phyloP scores from a whole-genome alignment of 2,888 invertebrate species.

The Ptilodon capucinus region DNA sequence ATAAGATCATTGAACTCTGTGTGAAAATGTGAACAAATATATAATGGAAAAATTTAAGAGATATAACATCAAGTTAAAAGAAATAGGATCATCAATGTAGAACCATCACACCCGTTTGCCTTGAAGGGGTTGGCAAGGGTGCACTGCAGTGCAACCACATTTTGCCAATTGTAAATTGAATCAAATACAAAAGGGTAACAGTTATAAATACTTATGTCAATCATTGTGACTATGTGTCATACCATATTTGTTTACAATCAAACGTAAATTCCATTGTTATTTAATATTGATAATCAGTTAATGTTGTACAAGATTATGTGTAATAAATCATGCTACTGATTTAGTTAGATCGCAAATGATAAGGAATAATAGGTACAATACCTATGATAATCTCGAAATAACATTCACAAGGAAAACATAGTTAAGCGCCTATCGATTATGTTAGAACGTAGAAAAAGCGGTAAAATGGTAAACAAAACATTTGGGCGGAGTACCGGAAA shows the following conservation, averaged over 20 bases:
- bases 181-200: no score
- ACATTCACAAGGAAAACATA: slow-evolving; percentile 20
- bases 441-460: slow-evolving; percentile 35
- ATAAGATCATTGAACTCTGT: no score
- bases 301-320: not conserved
- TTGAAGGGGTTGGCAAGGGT: no score
- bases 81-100: no score
- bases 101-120: no score
- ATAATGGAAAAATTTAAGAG: no score
- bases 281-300: not conserved
- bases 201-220: no score
- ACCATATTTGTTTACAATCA: not conserved
- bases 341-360: slow-evolving; percentile 7
- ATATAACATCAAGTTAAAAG: no score
- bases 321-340: slow-evolving; percentile 13
- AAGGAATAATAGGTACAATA: slow-evolving; percentile 3
- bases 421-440: slow-evolving; percentile 18
- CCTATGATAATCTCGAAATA: slow-evolving; percentile 3
- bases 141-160: no score
- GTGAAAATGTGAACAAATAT: no score
- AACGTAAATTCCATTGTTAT: not conserved
- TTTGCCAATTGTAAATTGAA: no score
- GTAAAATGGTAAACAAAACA: slow-evolving; percentile 75
- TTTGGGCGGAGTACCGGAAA: slow-evolving; percentile 46
- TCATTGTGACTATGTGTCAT: not conserved